Evolutionary conservation across 2,113 vertebrate genomes (phyloP).

Genomic region (Dendrocopos noguchii): DNA sequence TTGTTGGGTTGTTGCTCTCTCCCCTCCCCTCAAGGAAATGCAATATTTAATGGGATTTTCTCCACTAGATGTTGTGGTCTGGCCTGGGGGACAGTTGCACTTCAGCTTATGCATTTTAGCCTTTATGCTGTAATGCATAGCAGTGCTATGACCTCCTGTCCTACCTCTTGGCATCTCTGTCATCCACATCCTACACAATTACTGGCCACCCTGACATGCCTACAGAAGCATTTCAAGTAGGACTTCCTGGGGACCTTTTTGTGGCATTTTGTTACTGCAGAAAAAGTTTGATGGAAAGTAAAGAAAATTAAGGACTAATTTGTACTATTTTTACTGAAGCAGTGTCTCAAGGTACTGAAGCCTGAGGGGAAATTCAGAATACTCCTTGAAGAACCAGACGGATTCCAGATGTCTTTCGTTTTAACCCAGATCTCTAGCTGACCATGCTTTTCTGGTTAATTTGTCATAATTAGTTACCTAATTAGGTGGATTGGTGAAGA

Average conservation of each 20-base stretch:
- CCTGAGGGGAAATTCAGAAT: background rate
- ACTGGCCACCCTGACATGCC: fast-evolving
- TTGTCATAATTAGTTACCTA: background rate
- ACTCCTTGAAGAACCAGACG: background rate
- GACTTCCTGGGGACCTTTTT: background rate
- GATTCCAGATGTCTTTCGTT: conserved; percentile 55
- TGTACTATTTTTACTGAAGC: conserved; percentile 3
- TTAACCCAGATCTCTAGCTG: conserved; percentile 1
- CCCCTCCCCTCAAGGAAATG: background rate
- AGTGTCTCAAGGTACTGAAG: background rate
- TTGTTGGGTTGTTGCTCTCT: no score
- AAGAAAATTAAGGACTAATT: background rate
- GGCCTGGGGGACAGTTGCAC: background rate
- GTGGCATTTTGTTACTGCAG: background rate
- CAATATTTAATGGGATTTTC: background rate
- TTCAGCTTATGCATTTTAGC: background rate
- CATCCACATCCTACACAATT: fast-evolving
- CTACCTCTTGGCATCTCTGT: background rate
- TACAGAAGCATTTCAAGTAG: background rate
- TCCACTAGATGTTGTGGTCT: background rate
- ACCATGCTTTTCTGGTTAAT: conserved; percentile 21
- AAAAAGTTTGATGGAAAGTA: background rate
- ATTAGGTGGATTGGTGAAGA: conserved; percentile 27
- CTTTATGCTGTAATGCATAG: background rate
- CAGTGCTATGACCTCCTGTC: background rate